Percentiles rank a stretch among this genome's conserved stretches.
Evolutionary conservation across 2,888 invertebrate genomes (phyloP).

Genomic region (Creontiades dilutus): DNA sequence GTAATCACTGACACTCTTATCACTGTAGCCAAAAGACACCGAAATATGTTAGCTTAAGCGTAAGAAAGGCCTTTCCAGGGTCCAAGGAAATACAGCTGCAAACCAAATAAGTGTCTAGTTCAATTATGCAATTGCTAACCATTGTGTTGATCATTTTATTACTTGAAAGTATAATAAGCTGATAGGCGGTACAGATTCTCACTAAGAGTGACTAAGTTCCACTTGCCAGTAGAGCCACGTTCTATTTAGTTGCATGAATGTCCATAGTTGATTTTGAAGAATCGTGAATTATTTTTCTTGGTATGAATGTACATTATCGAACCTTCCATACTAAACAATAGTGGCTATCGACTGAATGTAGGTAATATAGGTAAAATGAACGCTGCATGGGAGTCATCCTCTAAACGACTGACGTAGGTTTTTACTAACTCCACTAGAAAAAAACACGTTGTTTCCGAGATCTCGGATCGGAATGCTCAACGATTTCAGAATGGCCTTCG

Average conservation of each 20-base stretch:
- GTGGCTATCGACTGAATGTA: background rate
- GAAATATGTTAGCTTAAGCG: background rate
- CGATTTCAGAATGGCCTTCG: constrained; percentile 40
- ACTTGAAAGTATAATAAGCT: too few species aligned
- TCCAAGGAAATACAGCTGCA: background rate
- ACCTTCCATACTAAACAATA: background rate
- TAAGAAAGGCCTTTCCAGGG: background rate
- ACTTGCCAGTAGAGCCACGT: background rate
- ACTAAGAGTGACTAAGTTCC: background rate
- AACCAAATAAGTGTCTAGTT: constrained; percentile 11
- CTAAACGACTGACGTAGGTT: constrained; percentile 27
- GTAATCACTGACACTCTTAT: background rate
- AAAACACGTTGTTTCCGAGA: background rate
- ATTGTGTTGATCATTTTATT: background rate
- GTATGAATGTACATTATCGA: background rate
- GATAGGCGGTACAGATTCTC: too few species aligned
- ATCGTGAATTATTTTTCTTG: background rate
- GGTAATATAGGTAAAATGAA: background rate
- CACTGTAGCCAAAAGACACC: too few species aligned
- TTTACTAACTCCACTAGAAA: background rate
- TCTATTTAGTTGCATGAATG: background rate
- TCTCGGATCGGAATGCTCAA: background rate
- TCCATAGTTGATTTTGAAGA: background rate
- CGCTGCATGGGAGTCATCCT: background rate
- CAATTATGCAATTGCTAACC: background rate